Evolutionary conservation across 2,797 vertebrate species (phyloP), one percentile per base, ranked within the genome.

Genomic region (Microcaecilia unicolor): DNA sequence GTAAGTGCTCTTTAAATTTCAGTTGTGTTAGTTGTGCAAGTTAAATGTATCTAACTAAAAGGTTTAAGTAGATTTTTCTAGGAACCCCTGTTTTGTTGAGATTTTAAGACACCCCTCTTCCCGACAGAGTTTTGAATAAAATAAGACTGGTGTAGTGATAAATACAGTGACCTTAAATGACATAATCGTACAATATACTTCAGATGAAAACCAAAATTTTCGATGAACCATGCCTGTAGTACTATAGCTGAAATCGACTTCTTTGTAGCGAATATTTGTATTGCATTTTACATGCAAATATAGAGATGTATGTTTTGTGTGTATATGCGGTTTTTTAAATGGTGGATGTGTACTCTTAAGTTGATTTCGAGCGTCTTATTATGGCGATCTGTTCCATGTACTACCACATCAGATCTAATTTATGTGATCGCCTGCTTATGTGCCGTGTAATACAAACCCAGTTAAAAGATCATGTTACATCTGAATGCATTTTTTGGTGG

Each of bases 1-100:
- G 93, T 97, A 85, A 97, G 93, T 96, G 62, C 28, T 41, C 58
- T 29, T 67, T 68, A 73, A 67, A 45, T 62, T 52, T 72, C 55
- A 19, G 77, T 74, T 74, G 56, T 68, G 62, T 62, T 67, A 75
- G 70, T 77, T 76, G 72, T 62, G 56, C 76, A 80, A 83, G 76
- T 83, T 80, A 80, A 61, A 51, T 44, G 54, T 26, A 25, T 69
- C 58, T 42, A 40, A 67, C 67, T 54, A 15, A 28, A 56, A 53
- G 66, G 43, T 63, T 73, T 42, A 46, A 61, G 64, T 44, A 40
- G 59, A 61, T 30, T 53, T 56, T 55, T 61, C 53, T n/a, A n/a
- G n/a, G n/a, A n/a, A n/a, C n/a, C n/a, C n/a, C n/a, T n/a, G 42
- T 29, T 43, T 43, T 41, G 39, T 55, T 55, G 57, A 58, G 61